Conservation (phyloP, 2,888 invertebrate species). For the Notodromas monacha region DNA sequence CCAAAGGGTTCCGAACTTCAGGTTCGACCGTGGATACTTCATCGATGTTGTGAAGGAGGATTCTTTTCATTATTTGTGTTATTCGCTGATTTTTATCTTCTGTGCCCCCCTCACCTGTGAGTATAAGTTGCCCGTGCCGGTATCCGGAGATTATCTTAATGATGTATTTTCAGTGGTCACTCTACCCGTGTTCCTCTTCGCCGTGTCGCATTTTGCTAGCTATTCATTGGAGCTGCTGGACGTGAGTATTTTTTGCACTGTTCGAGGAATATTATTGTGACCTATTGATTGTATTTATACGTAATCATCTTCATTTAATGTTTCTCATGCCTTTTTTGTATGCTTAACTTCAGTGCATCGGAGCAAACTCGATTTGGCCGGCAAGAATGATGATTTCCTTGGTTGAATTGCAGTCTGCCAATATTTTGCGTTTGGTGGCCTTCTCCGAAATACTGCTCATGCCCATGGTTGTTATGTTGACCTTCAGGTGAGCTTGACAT, state of each 20-base stretch:
- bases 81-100: constrained; percentile 71
- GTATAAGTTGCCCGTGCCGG: constrained; percentile 12
- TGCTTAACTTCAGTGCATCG: constrained; percentile 30
- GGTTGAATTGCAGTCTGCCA: constrained; percentile 61
- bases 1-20: constrained; percentile 57
- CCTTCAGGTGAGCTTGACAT: constrained; percentile 35
- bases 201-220: constrained; percentile 61
- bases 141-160: constrained; percentile 7
- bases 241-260: constrained; percentile 49
- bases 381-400: constrained; percentile 50
- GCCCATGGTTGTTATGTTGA: constrained; percentile 21
- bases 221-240: constrained; percentile 62
- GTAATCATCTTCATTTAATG: constrained; percentile 5
- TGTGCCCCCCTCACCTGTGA: constrained; percentile 56
- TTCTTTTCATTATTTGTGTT: constrained; percentile 84
- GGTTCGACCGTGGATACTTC: constrained; percentile 49
- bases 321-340: no score
- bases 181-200: constrained; percentile 64
- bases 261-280: neutral
- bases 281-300: neutral
- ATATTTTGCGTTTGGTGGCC: constrained; percentile 60
- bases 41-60: constrained; percentile 29
- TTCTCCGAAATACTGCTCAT: constrained; percentile 51
- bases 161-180: constrained; percentile 33
- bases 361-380: constrained; percentile 69